Base-by-base conservation (phyloP, 2,113 vertebrate genomes). In the Hemiprocne comata region DNA sequence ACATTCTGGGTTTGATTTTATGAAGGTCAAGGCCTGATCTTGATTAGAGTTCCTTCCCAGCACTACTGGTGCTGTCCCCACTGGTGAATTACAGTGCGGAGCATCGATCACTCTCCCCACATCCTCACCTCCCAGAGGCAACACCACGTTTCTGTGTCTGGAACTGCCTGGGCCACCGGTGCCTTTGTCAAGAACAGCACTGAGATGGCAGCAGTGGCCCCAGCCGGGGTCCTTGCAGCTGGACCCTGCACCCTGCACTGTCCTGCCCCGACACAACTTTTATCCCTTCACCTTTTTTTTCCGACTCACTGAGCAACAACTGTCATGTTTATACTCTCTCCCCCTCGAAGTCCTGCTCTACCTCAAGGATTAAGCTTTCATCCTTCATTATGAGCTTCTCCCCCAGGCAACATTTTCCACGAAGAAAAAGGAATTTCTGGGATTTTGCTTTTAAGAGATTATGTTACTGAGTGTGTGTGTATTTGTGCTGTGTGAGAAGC, bases 331-430 rank as follows among this genome's bases (percentile, higher is more conserved):
- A 44, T 85, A 72, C 84, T 75, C 62, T 17, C 13, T 10, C 50
- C 50, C 50, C 50, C 31, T 70, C 42, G 25, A 42, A 8, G 91
- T 36, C 89, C 93, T 96, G 91, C 93, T 96, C 85, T 95, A 55
- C 91, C 81, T 95, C 96, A 93, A 91, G 96, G 96, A 97, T 96
- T 97, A 96, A 96, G 96, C 87, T 95, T 91, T 95, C 96, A 95
- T 94, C 87, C 93, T 95, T 95, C 93, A 93, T 62, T 77, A 93
- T 54, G 58, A 96, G 89, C 79, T 95, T 94, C 94, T 87, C 93
- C 96, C 93, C 91, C 58, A 76, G 96, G 95, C 95, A 95, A 95
- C 50, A 42, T 89, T 95, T 97, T 95, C 95, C 94, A 95, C 0
- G 89, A 70, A 95, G 91, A 87, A 96, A 89, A 88, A 96, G 95